phyloP scores from a whole-genome alignment of 2,888 invertebrate genomes.

The Diplazon laetatorius region DNA sequence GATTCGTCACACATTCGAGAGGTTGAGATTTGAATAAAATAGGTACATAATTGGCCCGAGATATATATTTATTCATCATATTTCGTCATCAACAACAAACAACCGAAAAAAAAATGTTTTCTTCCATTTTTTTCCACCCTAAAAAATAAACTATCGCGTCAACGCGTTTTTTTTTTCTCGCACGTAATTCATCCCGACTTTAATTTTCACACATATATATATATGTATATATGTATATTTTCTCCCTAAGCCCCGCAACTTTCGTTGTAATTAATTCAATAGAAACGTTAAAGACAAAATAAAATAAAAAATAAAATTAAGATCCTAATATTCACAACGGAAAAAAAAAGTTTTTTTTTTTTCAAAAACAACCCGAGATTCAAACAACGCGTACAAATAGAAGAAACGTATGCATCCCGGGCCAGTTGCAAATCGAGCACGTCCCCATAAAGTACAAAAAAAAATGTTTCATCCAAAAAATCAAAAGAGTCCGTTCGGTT shows the following conservation, averaged over 20 bases:
- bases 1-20: constrained; percentile 30
- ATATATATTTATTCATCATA: no score
- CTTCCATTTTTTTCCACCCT: no score
- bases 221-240: no score
- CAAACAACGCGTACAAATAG: constrained; percentile 71
- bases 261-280: no score
- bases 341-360: no score
- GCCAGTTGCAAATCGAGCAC: constrained; percentile 71
- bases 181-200: constrained; percentile 37
- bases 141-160: constrained; percentile 69
- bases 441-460: constrained; percentile 42
- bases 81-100: not conserved
- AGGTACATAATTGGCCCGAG: no score
- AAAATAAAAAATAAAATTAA: constrained; percentile 70
- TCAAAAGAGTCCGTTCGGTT: not conserved
- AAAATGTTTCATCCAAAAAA: no score
- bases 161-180: constrained; percentile 70
- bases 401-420: constrained; percentile 67
- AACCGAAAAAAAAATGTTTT: constrained; percentile 48
- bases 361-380: constrained; percentile 66
- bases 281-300: no score
- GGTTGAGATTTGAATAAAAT: no score
- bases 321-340: constrained; percentile 73
- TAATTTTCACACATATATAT: no score
- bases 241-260: constrained; percentile 61